Conservation (phyloP, 2,888 invertebrate genomes). For the Slavum lentiscoides region DNA sequence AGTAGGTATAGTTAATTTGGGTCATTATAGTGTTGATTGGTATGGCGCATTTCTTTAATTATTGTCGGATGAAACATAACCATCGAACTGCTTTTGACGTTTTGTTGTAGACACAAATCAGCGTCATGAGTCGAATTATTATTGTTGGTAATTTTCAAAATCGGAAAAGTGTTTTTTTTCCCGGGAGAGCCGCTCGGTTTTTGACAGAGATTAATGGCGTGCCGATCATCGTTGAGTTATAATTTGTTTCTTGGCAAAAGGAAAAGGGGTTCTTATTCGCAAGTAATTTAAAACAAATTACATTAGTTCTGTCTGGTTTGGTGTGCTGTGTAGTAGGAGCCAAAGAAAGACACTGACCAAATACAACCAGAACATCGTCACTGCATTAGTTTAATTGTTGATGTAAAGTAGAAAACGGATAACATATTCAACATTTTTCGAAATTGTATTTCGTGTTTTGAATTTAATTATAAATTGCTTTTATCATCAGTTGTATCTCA, state of each 20-base stretch:
- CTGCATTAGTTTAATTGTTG: slow-evolving; percentile 47
- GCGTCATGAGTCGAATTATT: slow-evolving; percentile 48
- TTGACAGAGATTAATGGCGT: slow-evolving; percentile 51
- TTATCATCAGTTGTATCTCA: neutral
- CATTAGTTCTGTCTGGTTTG: slow-evolving; percentile 50
- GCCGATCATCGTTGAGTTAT: slow-evolving; percentile 48
- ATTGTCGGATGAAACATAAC: slow-evolving; percentile 30
- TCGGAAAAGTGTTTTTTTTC: slow-evolving; percentile 42
- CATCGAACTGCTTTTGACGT: slow-evolving; percentile 46
- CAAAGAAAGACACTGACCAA: slow-evolving; percentile 51
- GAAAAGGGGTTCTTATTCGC: slow-evolving; percentile 44
- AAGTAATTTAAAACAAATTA: slow-evolving; percentile 53
- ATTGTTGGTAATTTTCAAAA: slow-evolving; percentile 50
- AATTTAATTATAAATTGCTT: slow-evolving; percentile 4
- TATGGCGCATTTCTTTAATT: slow-evolving; percentile 24
- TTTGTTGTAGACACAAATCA: slow-evolving; percentile 42
- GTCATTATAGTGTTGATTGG: slow-evolving; percentile 1
- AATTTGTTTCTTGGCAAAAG: slow-evolving; percentile 51
- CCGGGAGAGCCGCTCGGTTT: slow-evolving; percentile 40
- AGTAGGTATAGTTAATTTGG: slow-evolving; percentile 2
- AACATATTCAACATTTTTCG: slow-evolving; percentile 22
- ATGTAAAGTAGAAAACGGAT: slow-evolving; percentile 13
- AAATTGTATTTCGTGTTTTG: neutral
- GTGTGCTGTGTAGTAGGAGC: slow-evolving; percentile 24
- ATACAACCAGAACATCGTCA: slow-evolving; percentile 36